Evolutionary conservation across 1,140 invertebrate species (phyloP).

Genomic region (Zaprionus ornatus): DNA sequence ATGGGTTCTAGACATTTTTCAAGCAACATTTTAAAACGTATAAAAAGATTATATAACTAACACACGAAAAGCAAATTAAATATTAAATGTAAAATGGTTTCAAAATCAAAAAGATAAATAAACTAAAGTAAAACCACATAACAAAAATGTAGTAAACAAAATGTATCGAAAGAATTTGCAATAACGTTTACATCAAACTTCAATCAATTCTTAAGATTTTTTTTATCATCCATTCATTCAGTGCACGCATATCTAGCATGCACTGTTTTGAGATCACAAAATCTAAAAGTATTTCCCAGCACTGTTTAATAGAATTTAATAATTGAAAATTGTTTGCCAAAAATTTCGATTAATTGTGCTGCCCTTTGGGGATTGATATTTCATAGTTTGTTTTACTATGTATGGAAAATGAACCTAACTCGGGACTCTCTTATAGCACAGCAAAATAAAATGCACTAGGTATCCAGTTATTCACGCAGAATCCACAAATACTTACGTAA

Average conservation of each 20-base stretch:
- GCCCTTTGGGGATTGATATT: background rate
- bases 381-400: slow-evolving; percentile 1
- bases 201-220: slow-evolving; percentile 16
- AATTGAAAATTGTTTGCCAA: slow-evolving; percentile 7
- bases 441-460: slow-evolving; percentile 5
- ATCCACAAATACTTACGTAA: slow-evolving; percentile 13
- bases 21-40: slow-evolving; percentile 38
- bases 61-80: slow-evolving; percentile 58
- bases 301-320: slow-evolving; percentile 8
- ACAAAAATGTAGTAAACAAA: slow-evolving; percentile 21
- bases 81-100: slow-evolving; percentile 82
- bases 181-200: slow-evolving; percentile 31
- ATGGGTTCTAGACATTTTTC: slow-evolving; percentile 40
- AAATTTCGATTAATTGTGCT: slow-evolving; percentile 1
- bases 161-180: slow-evolving; percentile 9
- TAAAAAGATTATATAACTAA: slow-evolving; percentile 38
- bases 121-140: slow-evolving; percentile 27
- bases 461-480: slow-evolving; percentile 8
- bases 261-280: slow-evolving; percentile 9
- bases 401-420: background rate
- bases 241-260: slow-evolving; percentile 17
- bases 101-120: slow-evolving; percentile 69
- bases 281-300: slow-evolving; percentile 10
- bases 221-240: slow-evolving; percentile 9
- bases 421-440: slow-evolving; percentile 9